These are phyloP conservation scores for Cataglyphis albicans DNA, from an alignment of 2,888 invertebrate genomes.

Conservation along the genomic window DNA sequence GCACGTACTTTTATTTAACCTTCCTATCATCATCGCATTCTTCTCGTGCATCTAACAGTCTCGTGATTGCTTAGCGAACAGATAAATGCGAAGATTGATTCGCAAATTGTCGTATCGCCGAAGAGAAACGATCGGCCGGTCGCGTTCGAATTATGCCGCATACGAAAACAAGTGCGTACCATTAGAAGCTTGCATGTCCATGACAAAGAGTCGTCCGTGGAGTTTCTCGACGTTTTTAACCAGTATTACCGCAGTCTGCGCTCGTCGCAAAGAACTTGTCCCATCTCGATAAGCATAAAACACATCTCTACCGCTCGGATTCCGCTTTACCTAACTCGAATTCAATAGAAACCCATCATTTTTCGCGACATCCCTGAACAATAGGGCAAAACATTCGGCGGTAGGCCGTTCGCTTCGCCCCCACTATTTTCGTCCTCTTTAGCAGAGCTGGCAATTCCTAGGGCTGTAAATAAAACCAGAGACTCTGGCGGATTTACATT, in stretches of 20 bases:
- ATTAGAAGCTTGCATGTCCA: conserved; percentile 86
- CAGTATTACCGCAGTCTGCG: conserved; percentile 80
- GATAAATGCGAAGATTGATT: background rate
- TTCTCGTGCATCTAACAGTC: background rate
- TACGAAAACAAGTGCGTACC: conserved; percentile 81
- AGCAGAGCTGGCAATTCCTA: conserved; percentile 45
- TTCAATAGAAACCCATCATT: conserved; percentile 67
- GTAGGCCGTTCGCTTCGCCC: conserved; percentile 76
- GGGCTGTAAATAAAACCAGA: background rate
- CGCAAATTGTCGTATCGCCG: background rate
- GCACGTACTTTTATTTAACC: conserved; percentile 68
- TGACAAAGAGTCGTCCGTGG: conserved; percentile 82
- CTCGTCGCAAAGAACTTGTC: conserved; percentile 73
- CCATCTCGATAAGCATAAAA: conserved; percentile 70
- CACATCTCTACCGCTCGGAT: conserved; percentile 70
- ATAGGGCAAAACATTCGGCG: conserved; percentile 81
- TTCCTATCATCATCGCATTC: conserved; percentile 25
- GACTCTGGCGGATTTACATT: background rate
- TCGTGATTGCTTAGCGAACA: background rate
- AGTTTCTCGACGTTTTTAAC: conserved; percentile 74
- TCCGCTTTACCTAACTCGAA: conserved; percentile 49
- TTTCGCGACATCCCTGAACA: conserved; percentile 75
- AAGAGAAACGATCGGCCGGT: background rate
- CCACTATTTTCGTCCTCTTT: conserved; percentile 43
- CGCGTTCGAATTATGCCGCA: conserved; percentile 57